Evolutionary conservation across 2,888 invertebrate species (phyloP), one percentile per base, ranked within the genome.

Genomic region (Tyria jacobaeae): DNA sequence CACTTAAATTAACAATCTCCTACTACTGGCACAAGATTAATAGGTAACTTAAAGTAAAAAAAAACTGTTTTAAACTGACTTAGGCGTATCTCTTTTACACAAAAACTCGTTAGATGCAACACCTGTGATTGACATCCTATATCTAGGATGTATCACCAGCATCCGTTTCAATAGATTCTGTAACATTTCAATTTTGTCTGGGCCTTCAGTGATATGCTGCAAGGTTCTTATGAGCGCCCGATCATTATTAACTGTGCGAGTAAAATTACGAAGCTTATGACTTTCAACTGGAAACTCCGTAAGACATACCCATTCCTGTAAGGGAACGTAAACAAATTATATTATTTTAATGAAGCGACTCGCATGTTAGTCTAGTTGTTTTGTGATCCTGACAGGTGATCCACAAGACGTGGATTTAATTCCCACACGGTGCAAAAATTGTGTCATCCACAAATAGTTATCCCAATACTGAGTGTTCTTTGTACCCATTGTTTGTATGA

Each of bases 101-200:
- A 88, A 72, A 69, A 90, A 90, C 12, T 80, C 74, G 59, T 84
- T 71, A 0, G 74, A 70, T 24, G 70, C 82, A 14, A 85, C 85
- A 65, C 81, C 85, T 57, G 85, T 84, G 35, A 90, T 86, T 12
- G 83, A 65, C 25, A 86, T 10, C 50, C 91, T 80, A 3, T 66
- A 7, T 1, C 64, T 66, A 0, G 91, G 90, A 55, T 87, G 70
- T 21, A 89, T 47, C 0, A 62, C 53, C 62, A 91, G 71, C 89
- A 91, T 91, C 66, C 83, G 63, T 25, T 80, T 56, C 49, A 91
- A 67, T 44, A 90, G 64, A 0, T 31, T 54, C 12, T 60, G 15
- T 4, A 89, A 65, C 6, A 39, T 24, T 3, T 50, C 39, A 1
- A 85, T 39, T 71, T 86, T 86, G 17, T 25, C 12, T 5, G 54